These are phyloP conservation scores for Caenorhabditis angaria DNA, from an alignment of 2,888 invertebrate genomes.

Conservation along the genomic window DNA sequence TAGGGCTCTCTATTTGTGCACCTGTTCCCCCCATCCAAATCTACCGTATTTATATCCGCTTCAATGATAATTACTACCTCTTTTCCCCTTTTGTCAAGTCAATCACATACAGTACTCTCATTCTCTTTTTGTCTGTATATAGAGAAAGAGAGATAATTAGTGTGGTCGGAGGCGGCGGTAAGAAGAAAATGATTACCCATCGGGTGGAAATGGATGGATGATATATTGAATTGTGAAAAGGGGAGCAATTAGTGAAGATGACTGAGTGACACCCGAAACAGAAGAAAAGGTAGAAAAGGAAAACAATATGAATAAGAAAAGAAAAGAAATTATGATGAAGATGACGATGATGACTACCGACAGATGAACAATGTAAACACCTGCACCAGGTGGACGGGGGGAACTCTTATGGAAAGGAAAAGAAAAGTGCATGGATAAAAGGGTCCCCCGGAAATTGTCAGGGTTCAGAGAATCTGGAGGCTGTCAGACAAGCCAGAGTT, in stretches of 20 bases:
- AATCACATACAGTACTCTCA: background rate
- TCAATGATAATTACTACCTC: background rate
- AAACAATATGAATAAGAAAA: background rate
- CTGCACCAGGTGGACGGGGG: background rate
- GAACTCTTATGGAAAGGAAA: background rate
- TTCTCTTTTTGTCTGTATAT: background rate
- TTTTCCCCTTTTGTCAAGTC: background rate
- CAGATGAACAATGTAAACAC: constrained; percentile 2
- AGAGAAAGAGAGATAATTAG: constrained; percentile 6
- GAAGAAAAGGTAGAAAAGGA: background rate
- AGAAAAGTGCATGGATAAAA: background rate
- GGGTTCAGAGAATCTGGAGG: too few relatives aligned
- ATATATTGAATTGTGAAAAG: background rate
- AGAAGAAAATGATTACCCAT: constrained; percentile 5
- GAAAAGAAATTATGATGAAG: background rate
- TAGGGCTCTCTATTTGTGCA: background rate
- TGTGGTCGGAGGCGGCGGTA: background rate
- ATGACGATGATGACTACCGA: background rate
- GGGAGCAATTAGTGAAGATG: constrained; percentile 6
- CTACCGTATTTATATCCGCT: background rate
- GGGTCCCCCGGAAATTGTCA: background rate
- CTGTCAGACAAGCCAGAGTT: too few relatives aligned
- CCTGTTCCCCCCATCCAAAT: background rate
- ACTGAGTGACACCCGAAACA: constrained; percentile 1
- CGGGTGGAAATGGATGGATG: background rate